Evolutionary conservation across 2,113 vertebrate species (phyloP), one percentile per base, ranked within the genome.

Genomic region (Bagarius yarrelli): DNA sequence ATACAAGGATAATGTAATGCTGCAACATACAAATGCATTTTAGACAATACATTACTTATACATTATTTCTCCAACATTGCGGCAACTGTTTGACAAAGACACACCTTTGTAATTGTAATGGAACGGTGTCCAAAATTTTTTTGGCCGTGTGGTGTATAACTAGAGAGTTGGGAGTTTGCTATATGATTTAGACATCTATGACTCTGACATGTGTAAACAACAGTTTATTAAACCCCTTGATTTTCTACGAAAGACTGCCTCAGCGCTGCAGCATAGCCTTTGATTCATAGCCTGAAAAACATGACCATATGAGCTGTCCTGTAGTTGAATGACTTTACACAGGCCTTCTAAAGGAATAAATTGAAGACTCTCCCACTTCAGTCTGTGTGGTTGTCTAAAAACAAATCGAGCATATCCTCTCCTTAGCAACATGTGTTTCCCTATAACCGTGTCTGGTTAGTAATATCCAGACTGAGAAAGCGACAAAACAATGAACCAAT

Each of bases 381-480:
- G 36, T 52, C 27, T 69, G 53, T 34, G 40, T 40, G 60, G 59
- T n/a, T 53, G 44, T 75, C 18, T 76, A 72, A 21, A n/a, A 59
- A 34, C 74, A 85, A 85, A 80, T 80, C 84, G 83, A 78, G 44
- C 70, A 34, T 79, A 72, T 67, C 76, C 81, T 82, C 71, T 85
- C 72, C 76, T 73, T 8, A 82, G 75, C 82, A 72, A 44, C 63
- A 70, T 52, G 19, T 34, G 8, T 44, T 72, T 74, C 74, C 1
- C 0, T 73, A 60, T 81, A 70, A 82, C 83, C 55, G 83, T 81
- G 53, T 55, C 84, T 83, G 56, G 78, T 83, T 85, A 80, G 60
- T 61, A 40, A 80, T 25, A 64, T 36, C 70, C 76, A 71, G 63
- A 72, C 59, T 16, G 34, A 64, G 44, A 80, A 85, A 59, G 77